These are phyloP conservation scores for Mystacides longicornis DNA, from an alignment of 2,888 invertebrate genomes.

Conservation along the genomic window DNA sequence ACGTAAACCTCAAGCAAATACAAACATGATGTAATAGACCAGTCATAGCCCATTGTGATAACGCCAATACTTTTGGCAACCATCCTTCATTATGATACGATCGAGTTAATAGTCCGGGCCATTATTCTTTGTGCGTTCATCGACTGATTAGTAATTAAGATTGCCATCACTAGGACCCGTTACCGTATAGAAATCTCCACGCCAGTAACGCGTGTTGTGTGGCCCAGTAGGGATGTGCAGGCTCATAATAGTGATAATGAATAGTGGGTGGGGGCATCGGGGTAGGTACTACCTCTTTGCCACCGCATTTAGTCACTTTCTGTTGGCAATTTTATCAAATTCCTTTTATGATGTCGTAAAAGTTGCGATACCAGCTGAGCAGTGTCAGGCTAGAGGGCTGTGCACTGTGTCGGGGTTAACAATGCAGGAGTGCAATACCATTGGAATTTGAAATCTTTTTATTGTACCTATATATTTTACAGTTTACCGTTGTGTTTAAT, in stretches of 20 bases:
- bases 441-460: background rate
- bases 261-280: background rate
- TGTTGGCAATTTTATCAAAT: conserved; percentile 25
- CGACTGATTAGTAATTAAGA: conserved; percentile 2
- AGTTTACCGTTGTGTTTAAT: too few relatives aligned
- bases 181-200: background rate
- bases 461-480: too few relatives aligned
- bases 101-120: background rate
- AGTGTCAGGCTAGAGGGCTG: conserved; percentile 14
- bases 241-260: background rate
- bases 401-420: background rate
- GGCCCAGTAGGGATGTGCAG: background rate
- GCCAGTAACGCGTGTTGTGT: background rate
- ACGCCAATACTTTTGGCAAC: too few relatives aligned
- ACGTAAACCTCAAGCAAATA: too few relatives aligned
- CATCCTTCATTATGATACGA: background rate
- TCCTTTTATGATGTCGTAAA: conserved; percentile 26
- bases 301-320: background rate
- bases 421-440: background rate
- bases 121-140: background rate
- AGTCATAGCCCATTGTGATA: too few relatives aligned
- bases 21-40: too few relatives aligned
- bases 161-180: background rate
- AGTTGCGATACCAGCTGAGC: conserved; percentile 24
- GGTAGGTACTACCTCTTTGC: background rate